Base-by-base conservation (phyloP, 1,140 invertebrate species). In the Onthophagus taurus region DNA sequence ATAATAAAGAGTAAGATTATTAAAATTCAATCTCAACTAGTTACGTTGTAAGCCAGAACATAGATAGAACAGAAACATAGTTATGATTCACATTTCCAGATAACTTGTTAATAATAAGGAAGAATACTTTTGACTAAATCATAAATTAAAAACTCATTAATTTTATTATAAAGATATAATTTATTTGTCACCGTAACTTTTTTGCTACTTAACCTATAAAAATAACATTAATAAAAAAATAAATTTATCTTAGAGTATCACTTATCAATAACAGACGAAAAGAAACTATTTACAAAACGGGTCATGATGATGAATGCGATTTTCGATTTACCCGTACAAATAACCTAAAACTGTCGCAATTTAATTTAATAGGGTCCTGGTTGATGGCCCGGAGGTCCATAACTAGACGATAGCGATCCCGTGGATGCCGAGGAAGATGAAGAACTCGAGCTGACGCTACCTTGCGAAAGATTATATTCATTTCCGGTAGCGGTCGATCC, bases 141-240 rank as follows among this genome's bases (percentile, higher is more conserved):
- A n/a, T n/a, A n/a, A n/a, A n/a, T n/a, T n/a, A n/a, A n/a, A n/a
- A n/a, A n/a, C n/a, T n/a, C n/a, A n/a, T n/a, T n/a, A n/a, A n/a
- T n/a, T n/a, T n/a, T n/a, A n/a, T n/a, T n/a, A n/a, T n/a, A n/a
- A n/a, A n/a, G n/a, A n/a, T n/a, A n/a, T n/a, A 31, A 44, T 44
- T 36, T 44, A 44, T 36, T 41, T 44, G 43, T 44, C 43, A 44
- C 43, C 43, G 43, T 44, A 35, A 23, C 8, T 26, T 23, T 44
- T 21, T 23, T 8, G 24, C 7, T 8, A 36, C 24, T 16, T 19
- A 35, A 34, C n/a, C 35, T 29, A n/a, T 17, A 44, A 17, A 17
- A 31, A 36, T 44, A 9, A 14, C 6, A 31, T 11, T 19, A 36
- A 36, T 36, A 26, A 14, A 36, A 35, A 44, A 5, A 43, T 16